Conservation (phyloP, 2,113 vertebrate genomes). For the Pterophyllum scalare region DNA sequence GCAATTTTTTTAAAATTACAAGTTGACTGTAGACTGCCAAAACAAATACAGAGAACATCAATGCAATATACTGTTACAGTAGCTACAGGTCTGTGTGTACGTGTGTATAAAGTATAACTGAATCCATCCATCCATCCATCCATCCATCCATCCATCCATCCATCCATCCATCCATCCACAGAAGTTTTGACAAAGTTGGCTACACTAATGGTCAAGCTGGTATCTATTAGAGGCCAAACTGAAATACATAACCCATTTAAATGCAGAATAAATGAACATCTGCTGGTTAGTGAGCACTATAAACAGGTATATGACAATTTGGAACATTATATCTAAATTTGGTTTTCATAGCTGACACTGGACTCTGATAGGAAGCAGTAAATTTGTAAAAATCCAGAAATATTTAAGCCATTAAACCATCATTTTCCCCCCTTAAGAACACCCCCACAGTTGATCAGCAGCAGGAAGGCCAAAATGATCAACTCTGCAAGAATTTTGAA, state of each 20-base stretch:
- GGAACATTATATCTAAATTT: neutral
- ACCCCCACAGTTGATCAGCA: neutral
- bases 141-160: no score
- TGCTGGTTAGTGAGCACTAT: neutral
- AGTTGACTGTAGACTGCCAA: neutral
- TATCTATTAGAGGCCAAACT: neutral
- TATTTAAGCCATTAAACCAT: neutral
- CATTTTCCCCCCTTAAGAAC: neutral
- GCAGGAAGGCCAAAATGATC: neutral
- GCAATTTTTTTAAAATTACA: neutral
- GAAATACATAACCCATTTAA: rapidly evolving
- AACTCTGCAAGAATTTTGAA: neutral
- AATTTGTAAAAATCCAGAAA: neutral
- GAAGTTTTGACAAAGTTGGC: no score
- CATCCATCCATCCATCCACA: no score
- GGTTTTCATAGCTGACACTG: neutral
- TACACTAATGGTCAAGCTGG: rapidly evolving
- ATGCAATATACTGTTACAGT: neutral
- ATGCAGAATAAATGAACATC: neutral
- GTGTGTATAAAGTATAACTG: no score
- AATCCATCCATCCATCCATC: no score
- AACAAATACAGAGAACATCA: neutral
- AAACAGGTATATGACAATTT: neutral
- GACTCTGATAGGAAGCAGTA: neutral
- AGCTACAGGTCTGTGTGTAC: neutral